Conservation (phyloP, 2,113 vertebrate species). For the Corythoichthys haematopterus region DNA sequence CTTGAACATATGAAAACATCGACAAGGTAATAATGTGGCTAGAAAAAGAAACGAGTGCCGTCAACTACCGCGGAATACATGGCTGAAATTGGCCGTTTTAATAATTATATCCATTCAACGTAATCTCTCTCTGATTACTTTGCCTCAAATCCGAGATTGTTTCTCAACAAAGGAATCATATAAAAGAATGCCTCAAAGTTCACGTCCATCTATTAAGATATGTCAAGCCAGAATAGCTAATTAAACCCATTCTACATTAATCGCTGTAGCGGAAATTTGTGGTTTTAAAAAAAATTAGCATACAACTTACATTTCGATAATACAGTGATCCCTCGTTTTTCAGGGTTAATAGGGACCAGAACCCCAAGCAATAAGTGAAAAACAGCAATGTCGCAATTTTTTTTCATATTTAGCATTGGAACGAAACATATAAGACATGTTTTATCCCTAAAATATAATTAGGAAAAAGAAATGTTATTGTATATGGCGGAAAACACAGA, state of each 20-base stretch:
- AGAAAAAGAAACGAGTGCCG: background rate
- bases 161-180: background rate
- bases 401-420: too few relatives aligned
- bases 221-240: background rate
- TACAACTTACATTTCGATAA: too few relatives aligned
- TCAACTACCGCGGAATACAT: background rate
- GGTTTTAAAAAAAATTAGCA: background rate
- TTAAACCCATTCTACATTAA: background rate
- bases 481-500: too few relatives aligned
- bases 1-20: constrained; percentile 4
- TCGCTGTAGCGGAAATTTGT: background rate
- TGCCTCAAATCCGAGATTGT: background rate
- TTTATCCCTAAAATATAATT: too few relatives aligned
- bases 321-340: too few relatives aligned
- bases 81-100: constrained; percentile 47
- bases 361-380: too few relatives aligned
- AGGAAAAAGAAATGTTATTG: too few relatives aligned
- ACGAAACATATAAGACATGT: too few relatives aligned
- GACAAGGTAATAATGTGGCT: constrained; percentile 15
- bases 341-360: too few relatives aligned
- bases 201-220: background rate
- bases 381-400: too few relatives aligned
- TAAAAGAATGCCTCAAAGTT: background rate
- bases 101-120: constrained; percentile 57
- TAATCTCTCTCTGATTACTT: background rate